Evolutionary conservation across 2,888 invertebrate genomes (phyloP).

Genomic region (Branchipolynoe longqiensis): DNA sequence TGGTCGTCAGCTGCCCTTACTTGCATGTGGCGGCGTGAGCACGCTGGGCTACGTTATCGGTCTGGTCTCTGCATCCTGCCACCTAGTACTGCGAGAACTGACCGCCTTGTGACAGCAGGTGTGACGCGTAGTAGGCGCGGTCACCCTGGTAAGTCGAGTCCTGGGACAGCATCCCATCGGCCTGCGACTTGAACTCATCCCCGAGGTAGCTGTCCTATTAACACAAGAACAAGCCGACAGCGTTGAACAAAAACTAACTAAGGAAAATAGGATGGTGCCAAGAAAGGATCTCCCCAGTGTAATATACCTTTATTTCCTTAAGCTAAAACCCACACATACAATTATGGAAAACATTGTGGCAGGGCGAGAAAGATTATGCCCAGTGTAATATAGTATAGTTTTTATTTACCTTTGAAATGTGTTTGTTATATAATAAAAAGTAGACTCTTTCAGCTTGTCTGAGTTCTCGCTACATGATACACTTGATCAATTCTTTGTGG

Average conservation of each 20-base stretch:
- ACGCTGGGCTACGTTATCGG: conserved; percentile 49
- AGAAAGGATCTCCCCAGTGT: too few species aligned
- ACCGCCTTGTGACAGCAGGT: conserved; percentile 82
- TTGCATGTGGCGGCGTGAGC: conserved; percentile 37
- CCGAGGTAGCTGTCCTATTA: conserved; percentile 90
- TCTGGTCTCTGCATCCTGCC: neutral
- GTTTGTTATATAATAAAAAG: too few species aligned
- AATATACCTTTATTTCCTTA: too few species aligned
- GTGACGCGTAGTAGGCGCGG: conserved; percentile 81
- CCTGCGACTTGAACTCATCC: conserved; percentile 93
- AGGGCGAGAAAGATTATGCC: too few species aligned
- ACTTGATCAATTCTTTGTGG: too few species aligned
- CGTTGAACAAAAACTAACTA: neutral
- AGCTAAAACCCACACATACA: too few species aligned
- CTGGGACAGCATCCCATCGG: conserved; percentile 96
- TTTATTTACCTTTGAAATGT: too few species aligned
- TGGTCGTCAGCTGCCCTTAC: conserved; percentile 46
- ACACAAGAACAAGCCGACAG: neutral
- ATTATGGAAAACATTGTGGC: too few species aligned
- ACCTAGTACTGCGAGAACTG: conserved; percentile 80
- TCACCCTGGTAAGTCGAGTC: conserved; percentile 92
- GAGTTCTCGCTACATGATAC: too few species aligned
- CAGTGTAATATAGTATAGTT: too few species aligned
- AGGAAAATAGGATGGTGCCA: too few species aligned
- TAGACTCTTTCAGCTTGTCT: too few species aligned